These are phyloP conservation scores for Aplodontia rufa DNA, from an alignment of 2,113 vertebrate species.

Conservation along the genomic window DNA sequence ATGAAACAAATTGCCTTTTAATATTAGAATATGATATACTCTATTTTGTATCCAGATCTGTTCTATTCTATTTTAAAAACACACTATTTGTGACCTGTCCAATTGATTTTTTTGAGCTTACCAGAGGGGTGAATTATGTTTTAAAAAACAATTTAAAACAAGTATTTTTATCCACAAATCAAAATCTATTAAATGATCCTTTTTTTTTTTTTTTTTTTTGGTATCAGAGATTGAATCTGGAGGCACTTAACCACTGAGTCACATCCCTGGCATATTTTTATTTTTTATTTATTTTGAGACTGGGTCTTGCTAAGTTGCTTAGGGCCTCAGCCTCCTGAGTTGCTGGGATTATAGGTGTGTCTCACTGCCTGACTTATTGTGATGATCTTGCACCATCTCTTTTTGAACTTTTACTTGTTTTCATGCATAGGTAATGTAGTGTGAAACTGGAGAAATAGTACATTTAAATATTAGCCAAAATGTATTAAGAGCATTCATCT, in stretches of 20 bases:
- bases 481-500: not conserved
- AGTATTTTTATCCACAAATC: not conserved
- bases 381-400: not conserved
- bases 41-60: not conserved
- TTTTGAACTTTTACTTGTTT: not conserved
- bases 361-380: no score
- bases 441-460: not conserved
- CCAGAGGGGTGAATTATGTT: not conserved
- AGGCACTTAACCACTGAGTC: no score
- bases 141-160: not conserved
- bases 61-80: not conserved
- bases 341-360: no score
- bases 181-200: not conserved
- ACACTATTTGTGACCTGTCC: not conserved
- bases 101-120: not conserved
- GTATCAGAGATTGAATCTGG: no score
- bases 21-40: not conserved
- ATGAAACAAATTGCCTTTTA: slow-evolving; percentile 4
- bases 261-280: no score
- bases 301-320: no score
- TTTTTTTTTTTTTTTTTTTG: no score
- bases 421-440: not conserved
- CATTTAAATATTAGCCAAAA: not conserved
- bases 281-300: no score
- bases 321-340: no score